A percentile compares a stretch with the other conserved stretches of the same genome.
These are phyloP conservation scores for Malurus splendens DNA, from an alignment of 2,797 vertebrate genomes.

Conservation along the genomic window DNA sequence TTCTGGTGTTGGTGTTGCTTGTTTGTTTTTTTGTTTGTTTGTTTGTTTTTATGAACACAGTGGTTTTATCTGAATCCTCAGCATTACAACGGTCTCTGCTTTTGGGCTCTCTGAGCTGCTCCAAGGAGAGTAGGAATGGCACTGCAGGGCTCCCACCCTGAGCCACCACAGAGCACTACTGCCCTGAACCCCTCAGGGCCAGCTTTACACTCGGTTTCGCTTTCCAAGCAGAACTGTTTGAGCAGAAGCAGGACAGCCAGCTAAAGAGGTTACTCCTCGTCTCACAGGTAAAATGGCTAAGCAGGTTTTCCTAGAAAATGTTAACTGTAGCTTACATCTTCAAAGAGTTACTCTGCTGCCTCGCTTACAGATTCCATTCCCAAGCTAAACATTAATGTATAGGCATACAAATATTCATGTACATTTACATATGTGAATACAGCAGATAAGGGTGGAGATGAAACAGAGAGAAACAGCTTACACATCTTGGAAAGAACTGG, in stretches of 20 bases:
- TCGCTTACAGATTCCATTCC: not conserved
- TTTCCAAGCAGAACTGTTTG: not conserved
- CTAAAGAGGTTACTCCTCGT: not conserved
- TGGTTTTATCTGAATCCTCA: not conserved
- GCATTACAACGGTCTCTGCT: not conserved
- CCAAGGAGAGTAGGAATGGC: not conserved
- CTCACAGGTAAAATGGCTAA: not conserved
- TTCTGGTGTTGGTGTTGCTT: not conserved
- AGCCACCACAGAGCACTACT: not conserved
- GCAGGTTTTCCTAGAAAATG: not conserved
- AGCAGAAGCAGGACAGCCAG: not conserved
- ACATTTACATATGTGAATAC: not conserved
- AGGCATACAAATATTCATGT: not conserved
- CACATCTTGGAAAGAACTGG: not conserved
- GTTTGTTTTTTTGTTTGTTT: no score
- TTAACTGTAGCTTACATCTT: not conserved
- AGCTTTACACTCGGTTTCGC: not conserved
- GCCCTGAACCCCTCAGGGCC: not conserved
- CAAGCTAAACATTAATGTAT: not conserved
- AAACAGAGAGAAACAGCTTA: not conserved
- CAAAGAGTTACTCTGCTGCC: not conserved
- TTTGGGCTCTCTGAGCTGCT: not conserved
- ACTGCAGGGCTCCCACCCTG: not conserved
- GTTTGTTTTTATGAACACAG: fast-evolving
- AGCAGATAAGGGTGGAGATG: not conserved